Evolutionary conservation across 2,888 invertebrate genomes (phyloP).

Genomic region (Dioctria rufipes): DNA sequence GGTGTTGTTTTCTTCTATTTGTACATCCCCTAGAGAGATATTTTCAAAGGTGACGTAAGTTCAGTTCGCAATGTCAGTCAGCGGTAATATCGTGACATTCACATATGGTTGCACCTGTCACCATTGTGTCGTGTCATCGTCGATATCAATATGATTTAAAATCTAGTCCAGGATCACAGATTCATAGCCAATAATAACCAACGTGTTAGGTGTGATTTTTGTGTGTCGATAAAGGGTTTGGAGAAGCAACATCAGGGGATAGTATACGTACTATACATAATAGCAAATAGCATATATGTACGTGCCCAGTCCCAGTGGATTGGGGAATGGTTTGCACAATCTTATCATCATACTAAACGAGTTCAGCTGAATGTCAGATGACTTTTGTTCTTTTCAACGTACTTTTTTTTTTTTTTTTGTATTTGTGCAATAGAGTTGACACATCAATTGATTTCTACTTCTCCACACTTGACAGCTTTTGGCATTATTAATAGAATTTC

Average conservation of each 20-base stretch:
- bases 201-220: too few species aligned
- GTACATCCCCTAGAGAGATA: slow-evolving; percentile 2
- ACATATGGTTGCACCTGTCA: slow-evolving; percentile 50
- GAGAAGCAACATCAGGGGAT: too few species aligned
- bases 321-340: slow-evolving; percentile 13
- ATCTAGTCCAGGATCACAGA: too few species aligned
- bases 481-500: slow-evolving; percentile 36
- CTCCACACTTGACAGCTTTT: slow-evolving; percentile 27
- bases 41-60: slow-evolving; percentile 25
- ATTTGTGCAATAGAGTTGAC: slow-evolving; percentile 54
- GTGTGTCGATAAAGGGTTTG: too few species aligned
- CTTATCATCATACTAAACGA: slow-evolving; percentile 3
- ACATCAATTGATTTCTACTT: slow-evolving; percentile 50
- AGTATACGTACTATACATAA: too few species aligned
- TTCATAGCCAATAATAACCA: too few species aligned
- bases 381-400: slow-evolving; percentile 23
- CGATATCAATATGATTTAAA: too few species aligned
- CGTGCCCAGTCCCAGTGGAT: not conserved
- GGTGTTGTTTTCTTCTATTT: slow-evolving; percentile 14
- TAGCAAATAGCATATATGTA: too few species aligned
- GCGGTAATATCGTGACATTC: slow-evolving; percentile 27
- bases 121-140: slow-evolving; percentile 19
- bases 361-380: not conserved
- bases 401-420: slow-evolving; percentile 16
- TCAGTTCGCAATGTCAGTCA: slow-evolving; percentile 10